Evolutionary conservation across 2,113 vertebrate species (phyloP), one percentile per base, ranked within the genome.

Genomic region (Cynoglossus semilaevis): DNA sequence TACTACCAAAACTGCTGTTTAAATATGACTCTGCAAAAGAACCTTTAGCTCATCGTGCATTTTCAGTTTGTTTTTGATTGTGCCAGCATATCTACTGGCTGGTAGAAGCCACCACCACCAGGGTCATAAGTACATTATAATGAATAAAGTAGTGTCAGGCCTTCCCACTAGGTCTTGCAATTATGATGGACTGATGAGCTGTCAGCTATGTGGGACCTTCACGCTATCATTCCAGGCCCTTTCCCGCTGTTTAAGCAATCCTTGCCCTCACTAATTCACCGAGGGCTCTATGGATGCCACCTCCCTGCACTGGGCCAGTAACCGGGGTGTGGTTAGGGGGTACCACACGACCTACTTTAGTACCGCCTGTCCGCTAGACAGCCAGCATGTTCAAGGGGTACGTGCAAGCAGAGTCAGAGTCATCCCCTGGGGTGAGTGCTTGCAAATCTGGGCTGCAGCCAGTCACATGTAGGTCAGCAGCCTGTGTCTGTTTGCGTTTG

Each of bases 391-490:
- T 81, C 59, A 46, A 48, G 51, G 71, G 75, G 66, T 71, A 69
- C 64, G 70, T 71, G 65, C 73, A 74, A 79, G 76, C 69, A 29
- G 78, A 72, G 70, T 78, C 74, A 74, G 79, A 85, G 63, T 50
- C 50, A 69, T 59, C 75, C 88, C 86, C 74, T 48, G 55, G 73
- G 86, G 80, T 68, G 67, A 82, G 51, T 58, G 76, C 79, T 58
- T 22, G 72, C 63, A 43, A 77, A 89, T 85, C 76, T 87, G 83
- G 87, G 81, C 71, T 83, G 69, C 7, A 55, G 76, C 80, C 84
- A 88, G 77, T 85, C 76, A 77, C 86, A 90, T 90, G 77, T 90
- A 91, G 88, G 88, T 90, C 87, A 85, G 62, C 78, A 81, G 79
- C 79, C 70, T 70, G 80, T 72, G 72, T 76, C 58, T 67, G 35